These are phyloP conservation scores for Champsocephalus gunnari DNA, from an alignment of 2,797 vertebrate species.

Conservation along the genomic window DNA sequence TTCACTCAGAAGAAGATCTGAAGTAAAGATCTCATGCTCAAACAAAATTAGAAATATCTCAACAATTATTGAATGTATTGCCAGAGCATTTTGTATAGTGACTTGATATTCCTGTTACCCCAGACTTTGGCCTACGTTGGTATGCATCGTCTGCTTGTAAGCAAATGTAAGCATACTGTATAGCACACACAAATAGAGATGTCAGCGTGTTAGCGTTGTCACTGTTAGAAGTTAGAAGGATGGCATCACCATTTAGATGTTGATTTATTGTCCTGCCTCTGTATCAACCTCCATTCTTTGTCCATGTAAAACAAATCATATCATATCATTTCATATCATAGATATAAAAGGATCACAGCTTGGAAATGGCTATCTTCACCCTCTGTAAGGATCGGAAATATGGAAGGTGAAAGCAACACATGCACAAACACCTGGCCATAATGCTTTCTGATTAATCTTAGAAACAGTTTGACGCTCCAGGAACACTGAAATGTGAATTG, in stretches of 20 bases:
- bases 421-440: slow-evolving; percentile 35
- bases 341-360: neutral
- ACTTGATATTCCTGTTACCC: neutral
- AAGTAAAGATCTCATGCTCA: neutral
- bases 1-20: too few species aligned
- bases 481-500: slow-evolving; percentile 38
- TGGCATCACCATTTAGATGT: neutral
- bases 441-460: slow-evolving; percentile 21
- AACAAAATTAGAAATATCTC: neutral
- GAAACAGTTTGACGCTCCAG: slow-evolving; percentile 40
- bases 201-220: neutral
- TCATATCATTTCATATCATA: neutral
- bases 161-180: neutral
- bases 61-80: neutral
- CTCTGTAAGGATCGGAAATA: slow-evolving; percentile 20
- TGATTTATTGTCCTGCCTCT: neutral
- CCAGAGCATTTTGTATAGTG: neutral
- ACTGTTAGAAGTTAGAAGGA: neutral
- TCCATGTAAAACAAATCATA: neutral
- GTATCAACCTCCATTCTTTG: neutral
- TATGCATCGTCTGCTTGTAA: neutral
- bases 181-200: neutral
- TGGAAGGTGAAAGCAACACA: slow-evolving; percentile 14
- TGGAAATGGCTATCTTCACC: slow-evolving; percentile 22
- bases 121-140: neutral